Evolutionary conservation across 2,797 vertebrate genomes (phyloP).

Genomic region (Alcedo quadribrachys): DNA sequence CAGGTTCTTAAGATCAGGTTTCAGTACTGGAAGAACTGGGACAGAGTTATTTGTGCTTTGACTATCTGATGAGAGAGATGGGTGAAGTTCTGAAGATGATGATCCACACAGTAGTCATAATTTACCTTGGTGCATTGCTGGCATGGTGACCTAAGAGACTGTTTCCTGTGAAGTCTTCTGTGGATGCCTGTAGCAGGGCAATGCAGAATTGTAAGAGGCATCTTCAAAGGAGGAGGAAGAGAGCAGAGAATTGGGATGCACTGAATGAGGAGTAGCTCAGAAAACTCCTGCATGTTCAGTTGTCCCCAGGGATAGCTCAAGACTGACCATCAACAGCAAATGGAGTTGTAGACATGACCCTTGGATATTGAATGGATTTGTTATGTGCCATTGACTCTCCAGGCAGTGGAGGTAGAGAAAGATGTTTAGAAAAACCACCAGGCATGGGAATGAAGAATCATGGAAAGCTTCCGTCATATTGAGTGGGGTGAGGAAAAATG

Average conservation of each 20-base stretch:
- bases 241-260: neutral
- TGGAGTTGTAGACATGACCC: neutral
- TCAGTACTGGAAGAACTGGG: neutral
- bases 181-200: neutral
- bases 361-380: neutral
- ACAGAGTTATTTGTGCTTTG: neutral
- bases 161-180: neutral
- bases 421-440: neutral
- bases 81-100: neutral
- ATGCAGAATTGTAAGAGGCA: neutral
- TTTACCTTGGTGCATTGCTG: neutral
- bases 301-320: neutral
- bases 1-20: neutral
- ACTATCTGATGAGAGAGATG: neutral
- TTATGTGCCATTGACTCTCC: neutral
- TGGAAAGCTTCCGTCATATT: neutral
- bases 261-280: neutral
- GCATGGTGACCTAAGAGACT: neutral
- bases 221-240: neutral
- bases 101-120: neutral
- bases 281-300: neutral
- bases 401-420: neutral
- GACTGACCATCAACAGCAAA: neutral
- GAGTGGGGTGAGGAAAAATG: neutral
- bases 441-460: neutral